phyloP scores from a whole-genome alignment of 2,888 invertebrate species.

The Melanophora roralis region DNA sequence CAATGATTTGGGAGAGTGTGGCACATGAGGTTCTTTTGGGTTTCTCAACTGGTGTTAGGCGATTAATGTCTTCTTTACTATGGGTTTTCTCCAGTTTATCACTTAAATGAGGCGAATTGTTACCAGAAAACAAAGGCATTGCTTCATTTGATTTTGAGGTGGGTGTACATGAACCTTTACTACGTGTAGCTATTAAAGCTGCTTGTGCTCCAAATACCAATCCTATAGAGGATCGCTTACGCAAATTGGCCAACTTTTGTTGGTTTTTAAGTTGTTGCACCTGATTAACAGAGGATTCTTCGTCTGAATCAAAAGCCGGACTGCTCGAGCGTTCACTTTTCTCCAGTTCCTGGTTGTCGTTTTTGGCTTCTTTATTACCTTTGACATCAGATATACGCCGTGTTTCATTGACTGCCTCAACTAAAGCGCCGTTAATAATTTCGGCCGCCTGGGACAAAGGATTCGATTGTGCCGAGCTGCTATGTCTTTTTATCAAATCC shows the following conservation, averaged over 20 bases:
- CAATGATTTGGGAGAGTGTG: slow-evolving; percentile 72
- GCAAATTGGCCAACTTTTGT: slow-evolving; percentile 72
- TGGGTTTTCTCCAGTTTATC: slow-evolving; percentile 67
- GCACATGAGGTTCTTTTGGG: slow-evolving; percentile 78
- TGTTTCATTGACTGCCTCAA: slow-evolving; percentile 64
- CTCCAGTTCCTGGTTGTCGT: slow-evolving; percentile 79
- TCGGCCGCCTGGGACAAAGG: slow-evolving; percentile 70
- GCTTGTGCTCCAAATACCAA: slow-evolving; percentile 77
- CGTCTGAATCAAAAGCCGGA: slow-evolving; percentile 95
- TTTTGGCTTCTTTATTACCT: slow-evolving; percentile 68
- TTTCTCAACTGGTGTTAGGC: slow-evolving; percentile 82
- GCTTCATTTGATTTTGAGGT: slow-evolving; percentile 74
- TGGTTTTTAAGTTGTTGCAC: slow-evolving; percentile 76
- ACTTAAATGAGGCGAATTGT: slow-evolving; percentile 63
- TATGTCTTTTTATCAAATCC: slow-evolving; percentile 72
- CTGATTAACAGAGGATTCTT: slow-evolving; percentile 85
- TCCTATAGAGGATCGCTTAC: slow-evolving; percentile 77
- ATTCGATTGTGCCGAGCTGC: slow-evolving; percentile 72
- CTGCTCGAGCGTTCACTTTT: slow-evolving; percentile 92
- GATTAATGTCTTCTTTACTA: slow-evolving; percentile 77
- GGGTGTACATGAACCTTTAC: slow-evolving; percentile 72
- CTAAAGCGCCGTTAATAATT: slow-evolving; percentile 66
- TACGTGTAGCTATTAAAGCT: slow-evolving; percentile 75
- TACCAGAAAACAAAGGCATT: slow-evolving; percentile 63
- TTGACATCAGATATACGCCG: slow-evolving; percentile 70